Evolutionary conservation across 2,797 vertebrate genomes (phyloP).

Genomic region (Moxostoma hubbsi): DNA sequence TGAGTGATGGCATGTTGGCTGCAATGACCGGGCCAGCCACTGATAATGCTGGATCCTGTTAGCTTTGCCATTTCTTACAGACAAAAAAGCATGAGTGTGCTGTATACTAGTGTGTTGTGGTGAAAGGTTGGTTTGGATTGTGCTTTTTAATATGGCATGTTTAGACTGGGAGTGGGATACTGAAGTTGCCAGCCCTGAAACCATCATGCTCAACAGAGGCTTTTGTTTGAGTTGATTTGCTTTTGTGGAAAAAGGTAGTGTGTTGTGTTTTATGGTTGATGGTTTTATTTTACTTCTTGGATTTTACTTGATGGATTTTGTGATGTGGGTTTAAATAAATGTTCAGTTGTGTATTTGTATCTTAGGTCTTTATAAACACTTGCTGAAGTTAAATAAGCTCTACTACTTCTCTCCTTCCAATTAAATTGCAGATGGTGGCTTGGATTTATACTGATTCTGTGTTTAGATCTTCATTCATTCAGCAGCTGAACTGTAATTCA

Average conservation of each 20-base stretch:
- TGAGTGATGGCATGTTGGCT: constrained; percentile 35
- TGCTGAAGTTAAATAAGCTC: neutral
- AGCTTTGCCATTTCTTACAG: neutral
- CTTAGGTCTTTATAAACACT: neutral
- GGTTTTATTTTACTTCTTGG: constrained; percentile 12
- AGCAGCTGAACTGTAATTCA: neutral
- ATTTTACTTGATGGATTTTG: too few relatives aligned
- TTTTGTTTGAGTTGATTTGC: constrained; percentile 18
- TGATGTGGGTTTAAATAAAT: constrained; percentile 6
- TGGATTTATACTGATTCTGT: constrained; percentile 12
- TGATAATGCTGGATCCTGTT: constrained; percentile 13
- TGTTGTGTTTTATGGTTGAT: neutral
- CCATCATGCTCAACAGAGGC: neutral
- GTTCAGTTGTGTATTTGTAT: constrained; percentile 22
- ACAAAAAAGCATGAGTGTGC: neutral
- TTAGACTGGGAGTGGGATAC: neutral
- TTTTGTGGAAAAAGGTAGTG: constrained; percentile 23
- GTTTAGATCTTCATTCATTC: neutral
- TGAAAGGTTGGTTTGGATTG: neutral
- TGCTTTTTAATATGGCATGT: neutral
- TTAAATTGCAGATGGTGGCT: neutral
- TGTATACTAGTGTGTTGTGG: neutral
- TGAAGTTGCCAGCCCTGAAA: constrained; percentile 7
- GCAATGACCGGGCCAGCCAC: constrained; percentile 32
- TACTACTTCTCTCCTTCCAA: neutral